Conservation (phyloP, 2,888 invertebrate genomes). For the Pandemis corylana region DNA sequence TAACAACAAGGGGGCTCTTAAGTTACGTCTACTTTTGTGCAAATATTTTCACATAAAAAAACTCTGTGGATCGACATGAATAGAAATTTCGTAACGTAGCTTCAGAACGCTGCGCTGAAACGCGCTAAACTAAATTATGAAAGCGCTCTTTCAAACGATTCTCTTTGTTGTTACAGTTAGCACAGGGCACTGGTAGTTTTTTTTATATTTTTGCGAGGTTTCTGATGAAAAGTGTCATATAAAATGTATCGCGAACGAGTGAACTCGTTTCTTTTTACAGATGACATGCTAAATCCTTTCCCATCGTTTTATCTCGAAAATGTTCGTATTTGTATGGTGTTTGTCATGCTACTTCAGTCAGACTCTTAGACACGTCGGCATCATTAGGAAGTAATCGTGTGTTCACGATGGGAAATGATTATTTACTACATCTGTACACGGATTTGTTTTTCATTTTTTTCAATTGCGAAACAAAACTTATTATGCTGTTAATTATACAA, state of each 20-base stretch:
- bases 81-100: constrained; percentile 17
- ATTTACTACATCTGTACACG: no score
- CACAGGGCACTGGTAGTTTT: neutral
- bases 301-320: neutral
- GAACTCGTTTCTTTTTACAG: neutral
- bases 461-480: neutral
- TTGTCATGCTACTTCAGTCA: no score
- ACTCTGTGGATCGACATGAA: neutral
- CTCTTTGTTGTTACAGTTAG: constrained; percentile 24
- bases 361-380: no score
- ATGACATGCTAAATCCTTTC: neutral
- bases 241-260: neutral
- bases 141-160: constrained; percentile 31
- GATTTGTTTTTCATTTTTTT: no score
- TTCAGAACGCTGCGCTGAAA: constrained; percentile 20
- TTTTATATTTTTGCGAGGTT: neutral
- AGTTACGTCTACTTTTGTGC: neutral
- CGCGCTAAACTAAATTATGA: constrained; percentile 36
- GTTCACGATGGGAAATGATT: no score
- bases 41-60: neutral
- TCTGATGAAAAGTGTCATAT: neutral
- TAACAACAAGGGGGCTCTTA: no score
- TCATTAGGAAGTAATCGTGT: no score
- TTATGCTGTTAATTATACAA: no score
- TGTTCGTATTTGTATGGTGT: no score